Base-by-base conservation (phyloP, 2,888 invertebrate genomes). In the Acronicta alni region DNA sequence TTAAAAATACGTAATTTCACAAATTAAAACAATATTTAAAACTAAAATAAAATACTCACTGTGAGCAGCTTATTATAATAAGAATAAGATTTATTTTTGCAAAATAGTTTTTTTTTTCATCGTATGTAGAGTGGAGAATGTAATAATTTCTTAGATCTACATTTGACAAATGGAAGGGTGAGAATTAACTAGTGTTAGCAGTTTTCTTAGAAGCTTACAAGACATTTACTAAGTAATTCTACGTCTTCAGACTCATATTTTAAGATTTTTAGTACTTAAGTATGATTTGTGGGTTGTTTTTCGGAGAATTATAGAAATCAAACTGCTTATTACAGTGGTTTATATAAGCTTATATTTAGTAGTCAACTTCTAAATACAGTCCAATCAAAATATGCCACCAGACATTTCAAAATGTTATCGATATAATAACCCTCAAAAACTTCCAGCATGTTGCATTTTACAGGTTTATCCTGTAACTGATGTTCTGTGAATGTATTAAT, bases 11-110 rank as follows among this genome's bases (percentile, higher is more conserved):
- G 9, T 44, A 42, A 51, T 49, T 70, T 57, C 35, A 43, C 47
- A 51, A 56, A 41, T 41, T 54, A 12, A 57, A 37, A 53, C 26
- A 39, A 1, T n/a, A 38, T 45, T 41, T 23, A 38, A 32, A 37
- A 48, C 55, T 67, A 51, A 65, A 43, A 37, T 53, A 57, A 63
- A 57, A 53, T 46, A 59, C 67, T 71, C 67, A 68, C 55, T 52
- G 48, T 59, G 67, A 68, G 72, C 51, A 42, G 54, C 72, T 71
- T 68, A 68, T 20, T 7, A 70, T 14, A 41, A 65, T 3, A 49
- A 54, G 54, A 70, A 30, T 16, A 30, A 55, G 16, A 2, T 45
- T 38, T 43, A 32, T 49, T 32, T 6, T 44, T 41, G 5, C 48
- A 71, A 67, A 54, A 71, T 65, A 71, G 32, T 58, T 64, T 44